These are phyloP conservation scores for Sander lucioperca DNA, from an alignment of 2,113 vertebrate genomes.

Conservation along the genomic window DNA sequence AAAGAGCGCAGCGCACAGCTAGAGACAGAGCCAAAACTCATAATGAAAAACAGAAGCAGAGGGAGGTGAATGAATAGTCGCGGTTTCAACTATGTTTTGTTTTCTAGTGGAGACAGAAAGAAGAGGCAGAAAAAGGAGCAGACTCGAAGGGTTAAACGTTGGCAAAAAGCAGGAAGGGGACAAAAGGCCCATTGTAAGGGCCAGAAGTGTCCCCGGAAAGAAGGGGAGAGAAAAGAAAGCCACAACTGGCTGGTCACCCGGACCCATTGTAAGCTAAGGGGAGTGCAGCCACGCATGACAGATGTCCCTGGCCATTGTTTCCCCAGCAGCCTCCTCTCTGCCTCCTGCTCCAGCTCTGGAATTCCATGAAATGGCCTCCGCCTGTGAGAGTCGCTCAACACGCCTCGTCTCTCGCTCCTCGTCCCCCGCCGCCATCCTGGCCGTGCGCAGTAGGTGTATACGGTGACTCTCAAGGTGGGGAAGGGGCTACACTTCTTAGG, in stretches of 20 bases:
- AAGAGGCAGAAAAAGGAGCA: constrained; percentile 80
- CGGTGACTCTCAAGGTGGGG: constrained; percentile 8
- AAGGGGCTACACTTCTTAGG: constrained; percentile 40
- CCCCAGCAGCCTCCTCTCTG: constrained; percentile 78
- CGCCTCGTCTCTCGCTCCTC: constrained; percentile 14
- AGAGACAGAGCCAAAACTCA: constrained; percentile 69
- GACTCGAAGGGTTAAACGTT: constrained; percentile 83
- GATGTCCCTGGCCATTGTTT: constrained; percentile 86
- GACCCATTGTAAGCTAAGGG: constrained; percentile 81
- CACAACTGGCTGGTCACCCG: constrained; percentile 80
- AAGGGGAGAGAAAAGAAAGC: constrained; percentile 84
- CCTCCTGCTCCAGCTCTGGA: constrained; percentile 77
- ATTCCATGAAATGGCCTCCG: constrained; percentile 79
- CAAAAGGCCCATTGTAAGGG: constrained; percentile 84
- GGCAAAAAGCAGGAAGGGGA: constrained; percentile 79
- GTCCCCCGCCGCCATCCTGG: constrained; percentile 17
- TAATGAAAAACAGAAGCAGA: constrained; percentile 73
- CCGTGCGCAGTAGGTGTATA: constrained; percentile 18
- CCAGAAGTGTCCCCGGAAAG: constrained; percentile 85
- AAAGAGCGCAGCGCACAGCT: constrained; percentile 27
- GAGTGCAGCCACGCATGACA: constrained; percentile 88
- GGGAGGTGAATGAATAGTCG: constrained; percentile 74
- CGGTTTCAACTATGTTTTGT: constrained; percentile 78
- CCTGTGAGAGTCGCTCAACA: constrained; percentile 61
- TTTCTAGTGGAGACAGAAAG: constrained; percentile 73